Evolutionary conservation across 2,888 invertebrate species (phyloP).

Genomic region (Atrina japonica): DNA sequence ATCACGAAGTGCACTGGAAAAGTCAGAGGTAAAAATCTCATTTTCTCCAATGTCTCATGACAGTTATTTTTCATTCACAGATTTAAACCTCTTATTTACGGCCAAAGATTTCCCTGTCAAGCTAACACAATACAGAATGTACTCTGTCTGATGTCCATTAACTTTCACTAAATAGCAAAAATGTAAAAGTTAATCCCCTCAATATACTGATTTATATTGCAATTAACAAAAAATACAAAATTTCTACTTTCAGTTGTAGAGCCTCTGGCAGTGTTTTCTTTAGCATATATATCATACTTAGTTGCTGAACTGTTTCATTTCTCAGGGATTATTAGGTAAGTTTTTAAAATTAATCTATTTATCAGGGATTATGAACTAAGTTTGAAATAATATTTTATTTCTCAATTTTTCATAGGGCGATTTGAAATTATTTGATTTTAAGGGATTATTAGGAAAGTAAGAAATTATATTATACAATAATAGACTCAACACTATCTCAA

Average conservation of each 20-base stretch:
- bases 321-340: constrained; percentile 83
- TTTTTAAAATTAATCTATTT: too few species aligned
- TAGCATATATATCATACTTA: constrained; percentile 83
- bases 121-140: too few species aligned
- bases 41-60: not conserved
- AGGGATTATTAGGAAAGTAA: too few species aligned
- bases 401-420: too few species aligned
- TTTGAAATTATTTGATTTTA: too few species aligned
- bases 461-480: too few species aligned
- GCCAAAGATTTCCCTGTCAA: too few species aligned
- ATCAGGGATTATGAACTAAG: too few species aligned
- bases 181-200: not conserved
- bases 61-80: constrained; percentile 81
- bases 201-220: not conserved
- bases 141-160: not conserved
- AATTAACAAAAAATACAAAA: too few species aligned
- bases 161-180: too few species aligned
- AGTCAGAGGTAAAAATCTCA: constrained; percentile 80
- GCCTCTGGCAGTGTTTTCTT: constrained; percentile 82
- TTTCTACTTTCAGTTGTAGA: constrained; percentile 82
- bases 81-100: constrained; percentile 62
- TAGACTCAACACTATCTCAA: too few species aligned
- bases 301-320: constrained; percentile 83
- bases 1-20: constrained; percentile 78
- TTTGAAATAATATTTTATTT: too few species aligned